Percentiles rank a stretch among this genome's conserved stretches.
Conservation (phyloP, 2,888 invertebrate genomes). For the Monochamus alternatus region DNA sequence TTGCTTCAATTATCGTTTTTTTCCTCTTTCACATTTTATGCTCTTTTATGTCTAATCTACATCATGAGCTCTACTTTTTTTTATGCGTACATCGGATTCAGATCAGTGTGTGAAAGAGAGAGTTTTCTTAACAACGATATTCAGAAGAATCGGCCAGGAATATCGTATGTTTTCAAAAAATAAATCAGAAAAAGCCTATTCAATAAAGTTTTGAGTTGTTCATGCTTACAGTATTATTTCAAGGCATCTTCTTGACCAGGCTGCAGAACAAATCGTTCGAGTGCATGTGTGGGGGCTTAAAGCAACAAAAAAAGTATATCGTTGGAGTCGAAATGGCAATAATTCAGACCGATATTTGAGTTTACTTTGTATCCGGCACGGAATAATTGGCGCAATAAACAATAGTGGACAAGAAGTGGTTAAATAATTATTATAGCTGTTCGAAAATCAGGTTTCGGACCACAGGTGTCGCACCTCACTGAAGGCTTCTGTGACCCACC, state of each 20-base stretch:
- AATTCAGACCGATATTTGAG: conserved; percentile 41
- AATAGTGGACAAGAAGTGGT: conserved; percentile 58
- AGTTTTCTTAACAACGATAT: background rate
- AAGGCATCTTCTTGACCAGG: too few relatives aligned
- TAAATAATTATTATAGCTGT: conserved; percentile 56
- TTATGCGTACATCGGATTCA: background rate
- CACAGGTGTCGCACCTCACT: conserved; percentile 56
- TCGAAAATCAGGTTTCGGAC: conserved; percentile 56
- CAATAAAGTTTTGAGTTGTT: too few relatives aligned
- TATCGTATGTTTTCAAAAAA: too few relatives aligned
- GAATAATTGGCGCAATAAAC: conserved; percentile 58
- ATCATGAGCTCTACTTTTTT: background rate
- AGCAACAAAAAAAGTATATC: conserved; percentile 27
- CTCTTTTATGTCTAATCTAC: conserved; percentile 7
- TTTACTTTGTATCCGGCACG: conserved; percentile 35
- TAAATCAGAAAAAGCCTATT: too few relatives aligned
- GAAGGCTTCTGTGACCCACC: conserved; percentile 43
- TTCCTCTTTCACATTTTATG: conserved; percentile 16
- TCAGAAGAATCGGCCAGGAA: too few relatives aligned
- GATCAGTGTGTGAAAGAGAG: background rate
- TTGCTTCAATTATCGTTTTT: conserved; percentile 37
- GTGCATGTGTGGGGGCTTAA: conserved; percentile 19
- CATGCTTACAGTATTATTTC: too few relatives aligned
- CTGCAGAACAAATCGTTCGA: background rate
- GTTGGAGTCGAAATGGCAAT: conserved; percentile 35